These are phyloP conservation scores for Apogon talboti DNA, from an alignment of 2,797 vertebrate genomes.

Conservation along the genomic window DNA sequence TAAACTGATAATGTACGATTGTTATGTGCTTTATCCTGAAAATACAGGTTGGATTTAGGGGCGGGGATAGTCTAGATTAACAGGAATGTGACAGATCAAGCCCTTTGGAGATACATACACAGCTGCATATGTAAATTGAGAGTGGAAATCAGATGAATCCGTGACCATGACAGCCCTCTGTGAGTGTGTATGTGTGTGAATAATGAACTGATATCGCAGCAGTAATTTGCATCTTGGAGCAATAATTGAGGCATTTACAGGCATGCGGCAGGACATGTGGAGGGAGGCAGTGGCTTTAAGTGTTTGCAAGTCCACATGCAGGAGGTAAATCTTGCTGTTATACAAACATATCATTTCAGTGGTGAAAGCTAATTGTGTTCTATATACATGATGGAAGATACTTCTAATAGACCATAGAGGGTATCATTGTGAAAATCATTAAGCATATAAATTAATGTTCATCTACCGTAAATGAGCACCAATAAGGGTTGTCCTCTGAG, in stretches of 20 bases:
- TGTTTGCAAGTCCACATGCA: background rate
- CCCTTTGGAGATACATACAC: conserved; percentile 28
- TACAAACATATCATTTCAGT: conserved; percentile 1
- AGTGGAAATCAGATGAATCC: background rate
- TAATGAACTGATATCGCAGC: conserved; percentile 19
- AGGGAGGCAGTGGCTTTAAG: conserved; percentile 1
- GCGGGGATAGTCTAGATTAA: conserved; percentile 15
- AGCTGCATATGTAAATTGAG: background rate
- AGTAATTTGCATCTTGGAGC: background rate
- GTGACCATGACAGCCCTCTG: conserved; percentile 10
- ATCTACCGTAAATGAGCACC: no score
- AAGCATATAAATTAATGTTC: no score
- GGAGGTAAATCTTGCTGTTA: background rate
- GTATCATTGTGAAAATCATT: no score
- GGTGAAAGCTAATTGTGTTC: background rate
- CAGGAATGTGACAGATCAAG: background rate
- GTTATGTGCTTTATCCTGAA: background rate
- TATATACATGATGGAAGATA: background rate
- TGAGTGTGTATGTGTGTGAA: conserved; percentile 20
- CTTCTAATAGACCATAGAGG: background rate
- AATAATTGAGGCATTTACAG: conserved; percentile 36
- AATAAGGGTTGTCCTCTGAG: no score
- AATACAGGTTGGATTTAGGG: background rate
- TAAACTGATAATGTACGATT: background rate
- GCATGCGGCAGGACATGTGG: background rate